Conservation (phyloP, 2,797 vertebrate genomes). For the Leptoclinus maculatus region DNA sequence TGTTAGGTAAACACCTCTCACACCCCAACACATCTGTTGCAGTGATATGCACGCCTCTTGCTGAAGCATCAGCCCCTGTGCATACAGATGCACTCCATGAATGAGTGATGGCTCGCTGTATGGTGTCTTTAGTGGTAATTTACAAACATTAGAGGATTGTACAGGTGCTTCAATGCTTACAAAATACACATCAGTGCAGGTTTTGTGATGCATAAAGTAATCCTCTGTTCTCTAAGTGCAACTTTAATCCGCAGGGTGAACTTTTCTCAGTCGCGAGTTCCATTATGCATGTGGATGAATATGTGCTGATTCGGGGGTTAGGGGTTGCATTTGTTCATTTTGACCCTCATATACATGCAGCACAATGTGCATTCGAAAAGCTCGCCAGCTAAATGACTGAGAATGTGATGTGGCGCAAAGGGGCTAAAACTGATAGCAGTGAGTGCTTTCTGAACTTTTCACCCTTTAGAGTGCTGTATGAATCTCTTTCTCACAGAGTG, state of each 20-base stretch:
- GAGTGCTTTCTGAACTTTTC: constrained; percentile 28
- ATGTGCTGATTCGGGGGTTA: not conserved
- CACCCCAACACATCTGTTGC: constrained; percentile 47
- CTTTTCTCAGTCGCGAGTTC: not conserved
- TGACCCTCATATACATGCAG: constrained; percentile 14
- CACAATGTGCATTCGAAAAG: not conserved
- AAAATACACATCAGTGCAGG: constrained; percentile 38
- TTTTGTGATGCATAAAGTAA: constrained; percentile 34
- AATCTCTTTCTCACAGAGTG: not conserved
- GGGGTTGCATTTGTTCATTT: constrained; percentile 19
- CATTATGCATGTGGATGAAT: constrained; percentile 13
- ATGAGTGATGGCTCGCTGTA: constrained; percentile 17
- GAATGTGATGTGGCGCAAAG: constrained; percentile 11
- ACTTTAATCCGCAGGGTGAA: constrained; percentile 11
- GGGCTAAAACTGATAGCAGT: constrained; percentile 24
- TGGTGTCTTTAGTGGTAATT: constrained; percentile 49
- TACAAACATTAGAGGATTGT: constrained; percentile 46
- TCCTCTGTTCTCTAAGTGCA: constrained; percentile 1
- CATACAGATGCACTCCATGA: constrained; percentile 40
- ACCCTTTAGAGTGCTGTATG: not conserved
- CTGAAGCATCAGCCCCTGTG: not conserved
- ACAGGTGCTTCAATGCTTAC: constrained; percentile 56
- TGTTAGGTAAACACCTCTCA: constrained; percentile 44
- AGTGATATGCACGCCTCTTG: not conserved
- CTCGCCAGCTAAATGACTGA: constrained; percentile 21